phyloP scores from a whole-genome alignment of 2,113 vertebrate species.

The Dryoscopus gambensis region DNA sequence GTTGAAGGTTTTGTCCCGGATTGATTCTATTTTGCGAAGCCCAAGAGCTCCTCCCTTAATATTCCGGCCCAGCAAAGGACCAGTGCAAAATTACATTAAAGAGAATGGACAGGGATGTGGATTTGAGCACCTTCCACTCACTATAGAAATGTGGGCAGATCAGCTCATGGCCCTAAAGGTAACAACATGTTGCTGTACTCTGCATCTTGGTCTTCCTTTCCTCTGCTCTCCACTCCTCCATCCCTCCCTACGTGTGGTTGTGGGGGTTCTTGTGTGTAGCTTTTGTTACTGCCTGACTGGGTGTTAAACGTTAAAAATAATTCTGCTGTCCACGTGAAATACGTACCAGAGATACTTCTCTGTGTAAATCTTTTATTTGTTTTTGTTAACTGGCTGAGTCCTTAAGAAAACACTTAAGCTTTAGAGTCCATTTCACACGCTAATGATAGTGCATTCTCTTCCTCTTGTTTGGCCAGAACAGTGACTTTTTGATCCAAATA shows the following conservation, averaged over 20 bases:
- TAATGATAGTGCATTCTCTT: not conserved
- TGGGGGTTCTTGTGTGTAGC: not conserved
- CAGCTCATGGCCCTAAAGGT: constrained; percentile 83
- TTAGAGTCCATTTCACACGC: not conserved
- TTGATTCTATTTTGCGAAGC: constrained; percentile 72
- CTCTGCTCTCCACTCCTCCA: not conserved
- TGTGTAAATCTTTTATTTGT: not conserved
- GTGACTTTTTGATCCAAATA: not conserved
- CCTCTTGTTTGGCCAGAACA: not conserved
- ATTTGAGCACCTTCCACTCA: constrained; percentile 77
- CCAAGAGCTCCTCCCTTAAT: constrained; percentile 71
- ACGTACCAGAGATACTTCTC: not conserved
- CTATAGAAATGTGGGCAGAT: constrained; percentile 84
- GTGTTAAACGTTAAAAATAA: not conserved
- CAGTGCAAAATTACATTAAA: not conserved
- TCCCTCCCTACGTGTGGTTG: accelerated
- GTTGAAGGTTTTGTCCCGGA: constrained; percentile 75
- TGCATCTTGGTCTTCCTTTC: not conserved
- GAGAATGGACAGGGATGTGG: constrained; percentile 34
- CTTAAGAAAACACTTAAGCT: not conserved
- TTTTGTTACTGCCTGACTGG: not conserved
- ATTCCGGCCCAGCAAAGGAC: constrained; percentile 63
- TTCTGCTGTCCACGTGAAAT: not conserved
- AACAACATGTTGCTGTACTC: not conserved
- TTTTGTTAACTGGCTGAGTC: not conserved